Evolutionary conservation across 64 coral and sea anemone species (phyloP), one percentile per base, ranked within the genome.

Genomic region (Porites australiensis): DNA sequence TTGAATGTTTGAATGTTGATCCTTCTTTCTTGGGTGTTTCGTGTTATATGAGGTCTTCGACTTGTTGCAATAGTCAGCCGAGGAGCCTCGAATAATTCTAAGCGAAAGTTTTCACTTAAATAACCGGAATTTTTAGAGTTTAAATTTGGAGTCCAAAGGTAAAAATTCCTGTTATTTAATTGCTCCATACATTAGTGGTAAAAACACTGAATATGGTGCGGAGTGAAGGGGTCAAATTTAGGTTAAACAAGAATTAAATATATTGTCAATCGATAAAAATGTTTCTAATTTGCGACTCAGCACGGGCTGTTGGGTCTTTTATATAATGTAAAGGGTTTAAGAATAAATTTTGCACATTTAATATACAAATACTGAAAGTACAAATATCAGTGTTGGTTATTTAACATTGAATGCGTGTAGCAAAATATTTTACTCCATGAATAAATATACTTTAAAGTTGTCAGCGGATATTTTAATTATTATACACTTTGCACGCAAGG

Each of bases 321-420:
- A 50, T 58, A 78, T 37, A 37, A 0, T 78, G 19, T 21, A 57
- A 46, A 78, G 18, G 62, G 62, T 64, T 78, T 78, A 19, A 21
- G 10, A 23, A 23, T 55, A 78, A 78, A 57, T 58, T 58, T 58
- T 73, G 75, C 75, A 50, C 18, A 55, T 13, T 78, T 78, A 55
- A 78, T 78, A 78, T 78, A 13, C n/a, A 78, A 22, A 16, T 78
- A 78, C 22, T 53, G 16, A 55, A 78, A 50, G 19, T 55, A 48
- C 21, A 54, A 49, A 2, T 50, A 50, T 76, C 18, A 72, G 9
- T 8, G 16, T 6, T 14, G 1, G 52, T 22, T 55, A 55, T 55
- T 12, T 78, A 4, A 58, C 9, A 54, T 55, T 54, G 51, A 19
- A 64, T 18, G 13, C 62, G 18, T 64, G 13, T 64, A 13, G 18